phyloP scores from a whole-genome alignment of 2,888 invertebrate genomes.

The Drosophila paucipuncta region DNA sequence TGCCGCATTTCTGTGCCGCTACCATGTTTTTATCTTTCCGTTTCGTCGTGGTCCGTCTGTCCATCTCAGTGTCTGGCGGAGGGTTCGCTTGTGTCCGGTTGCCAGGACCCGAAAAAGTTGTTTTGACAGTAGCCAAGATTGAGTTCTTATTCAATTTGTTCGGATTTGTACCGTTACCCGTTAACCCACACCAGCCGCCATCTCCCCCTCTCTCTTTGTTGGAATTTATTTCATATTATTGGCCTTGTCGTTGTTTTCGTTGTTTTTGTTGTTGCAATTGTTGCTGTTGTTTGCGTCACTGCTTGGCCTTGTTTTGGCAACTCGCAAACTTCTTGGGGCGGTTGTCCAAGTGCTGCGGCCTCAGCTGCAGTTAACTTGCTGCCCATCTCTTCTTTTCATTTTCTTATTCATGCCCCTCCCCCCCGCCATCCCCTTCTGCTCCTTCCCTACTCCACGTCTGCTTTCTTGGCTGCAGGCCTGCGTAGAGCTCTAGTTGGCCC shows the following conservation, averaged over 20 bases:
- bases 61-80: constrained; percentile 12
- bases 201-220: constrained; percentile 25
- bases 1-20: constrained; percentile 25
- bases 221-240: constrained; percentile 77
- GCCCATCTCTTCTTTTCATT: background rate
- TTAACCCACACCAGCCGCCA: constrained; percentile 5
- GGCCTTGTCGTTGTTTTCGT: constrained; percentile 24
- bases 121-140: constrained; percentile 79
- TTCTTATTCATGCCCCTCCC: background rate
- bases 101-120: constrained; percentile 56
- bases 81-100: constrained; percentile 43
- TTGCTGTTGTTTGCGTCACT: constrained; percentile 50
- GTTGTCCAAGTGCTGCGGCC: constrained; percentile 48
- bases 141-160: constrained; percentile 79
- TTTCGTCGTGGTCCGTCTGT: constrained; percentile 16
- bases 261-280: constrained; percentile 9
- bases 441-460: constrained; percentile 11
- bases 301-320: constrained; percentile 71
- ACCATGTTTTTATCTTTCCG: constrained; percentile 49
- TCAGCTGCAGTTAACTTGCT: constrained; percentile 76
- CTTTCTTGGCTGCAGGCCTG: constrained; percentile 53
- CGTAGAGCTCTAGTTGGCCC: constrained; percentile 34
- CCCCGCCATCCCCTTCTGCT: background rate
- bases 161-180: constrained; percentile 62
- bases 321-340: constrained; percentile 57